phyloP scores from a whole-genome alignment of 2,797 vertebrate species.

The Urophycis tenuis region DNA sequence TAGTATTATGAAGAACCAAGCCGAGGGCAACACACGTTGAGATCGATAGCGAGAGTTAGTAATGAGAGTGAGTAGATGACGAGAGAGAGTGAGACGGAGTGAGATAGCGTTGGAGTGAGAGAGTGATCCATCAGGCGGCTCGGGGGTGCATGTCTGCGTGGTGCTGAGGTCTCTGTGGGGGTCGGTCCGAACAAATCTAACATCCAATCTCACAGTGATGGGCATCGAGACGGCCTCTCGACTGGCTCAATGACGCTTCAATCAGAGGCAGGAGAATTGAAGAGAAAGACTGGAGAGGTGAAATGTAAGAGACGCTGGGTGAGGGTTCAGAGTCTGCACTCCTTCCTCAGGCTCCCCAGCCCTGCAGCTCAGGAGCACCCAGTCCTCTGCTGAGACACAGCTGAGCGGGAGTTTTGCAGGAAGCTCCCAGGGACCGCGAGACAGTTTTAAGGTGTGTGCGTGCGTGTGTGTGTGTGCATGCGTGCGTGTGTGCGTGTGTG shows the following conservation, averaged over 20 bases:
- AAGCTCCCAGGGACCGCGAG: conserved; percentile 33
- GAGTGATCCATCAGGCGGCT: not conserved
- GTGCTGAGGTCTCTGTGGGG: not conserved
- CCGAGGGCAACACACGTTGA: no score
- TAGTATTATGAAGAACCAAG: no score
- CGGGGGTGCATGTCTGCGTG: not conserved
- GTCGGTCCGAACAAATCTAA: not conserved
- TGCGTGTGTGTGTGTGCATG: conserved; percentile 22
- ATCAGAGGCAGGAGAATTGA: conserved; percentile 8
- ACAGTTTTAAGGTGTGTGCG: conserved; percentile 28
- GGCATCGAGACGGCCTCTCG: conserved; percentile 38
- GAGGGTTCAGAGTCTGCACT: conserved; percentile 24
- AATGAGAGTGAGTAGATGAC: no score
- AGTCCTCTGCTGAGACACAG: conserved; percentile 22
- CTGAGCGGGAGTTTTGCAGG: conserved; percentile 27
- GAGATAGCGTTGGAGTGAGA: not conserved
- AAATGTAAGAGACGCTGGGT: conserved; percentile 7
- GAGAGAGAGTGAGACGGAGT: not conserved
- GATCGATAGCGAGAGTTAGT: no score
- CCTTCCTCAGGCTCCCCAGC: conserved; percentile 41
- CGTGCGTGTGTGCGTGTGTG: not conserved
- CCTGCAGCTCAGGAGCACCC: conserved; percentile 10
- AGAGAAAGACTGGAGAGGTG: not conserved
- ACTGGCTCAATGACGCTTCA: conserved; percentile 30
- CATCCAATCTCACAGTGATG: conserved; percentile 34